Conservation (phyloP, 64 coral and sea anemone species). For the Montipora efflorescens region DNA sequence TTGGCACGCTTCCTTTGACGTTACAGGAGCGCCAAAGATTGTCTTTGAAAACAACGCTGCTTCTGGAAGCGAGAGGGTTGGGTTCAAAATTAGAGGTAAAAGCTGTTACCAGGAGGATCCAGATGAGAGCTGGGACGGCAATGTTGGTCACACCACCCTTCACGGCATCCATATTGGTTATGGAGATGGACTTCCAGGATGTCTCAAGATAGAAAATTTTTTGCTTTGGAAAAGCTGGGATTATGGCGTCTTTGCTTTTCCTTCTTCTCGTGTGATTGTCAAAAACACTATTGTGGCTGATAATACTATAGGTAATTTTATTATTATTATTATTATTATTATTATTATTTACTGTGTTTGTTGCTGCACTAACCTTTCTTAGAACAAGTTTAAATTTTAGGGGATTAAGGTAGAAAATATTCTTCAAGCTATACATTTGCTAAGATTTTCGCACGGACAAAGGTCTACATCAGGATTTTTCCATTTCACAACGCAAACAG, state of each 20-base stretch:
- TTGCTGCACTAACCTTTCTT: too few relatives aligned
- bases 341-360: too few relatives aligned
- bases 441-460: too few relatives aligned
- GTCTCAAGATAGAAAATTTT: constrained; percentile 56
- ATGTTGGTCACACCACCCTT: constrained; percentile 62
- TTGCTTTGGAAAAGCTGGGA: constrained; percentile 74
- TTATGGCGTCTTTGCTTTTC: constrained; percentile 62
- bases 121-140: constrained; percentile 31
- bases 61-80: constrained; percentile 83
- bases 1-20: constrained; percentile 73
- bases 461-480: too few relatives aligned
- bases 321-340: too few relatives aligned
- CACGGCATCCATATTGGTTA: constrained; percentile 84
- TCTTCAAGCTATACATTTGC: too few relatives aligned
- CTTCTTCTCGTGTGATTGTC: constrained; percentile 46
- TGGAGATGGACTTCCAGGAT: constrained; percentile 57
- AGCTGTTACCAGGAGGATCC: constrained; percentile 39
- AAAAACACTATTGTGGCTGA: constrained; percentile 60
- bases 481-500: too few relatives aligned
- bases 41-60: constrained; percentile 57
- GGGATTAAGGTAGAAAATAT: too few relatives aligned
- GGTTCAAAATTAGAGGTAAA: constrained; percentile 72
- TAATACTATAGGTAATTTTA: constrained; percentile 57
- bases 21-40: constrained; percentile 33
- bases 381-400: too few relatives aligned